A percentile compares a stretch with the other conserved stretches of the same genome.
Conservation (phyloP, 2,888 invertebrate genomes). For the Pseudococcus jackbeardsleyi region DNA sequence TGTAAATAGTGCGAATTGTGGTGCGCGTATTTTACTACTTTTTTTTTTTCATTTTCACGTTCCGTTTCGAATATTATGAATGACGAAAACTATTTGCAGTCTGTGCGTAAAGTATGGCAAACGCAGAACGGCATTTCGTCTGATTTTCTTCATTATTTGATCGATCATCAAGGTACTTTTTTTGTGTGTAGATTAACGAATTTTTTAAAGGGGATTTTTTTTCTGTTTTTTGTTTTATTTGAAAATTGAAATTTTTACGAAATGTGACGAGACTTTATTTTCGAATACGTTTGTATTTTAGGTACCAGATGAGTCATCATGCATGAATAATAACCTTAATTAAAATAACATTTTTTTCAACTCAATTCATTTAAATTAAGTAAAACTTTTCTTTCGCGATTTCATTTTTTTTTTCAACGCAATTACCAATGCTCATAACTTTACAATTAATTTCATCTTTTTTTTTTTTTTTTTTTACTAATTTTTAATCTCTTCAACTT, state of each 20-base stretch:
- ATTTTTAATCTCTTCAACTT: background rate
- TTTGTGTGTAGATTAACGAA: background rate
- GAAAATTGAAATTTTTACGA: background rate
- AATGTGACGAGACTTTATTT: background rate
- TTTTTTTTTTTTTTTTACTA: background rate
- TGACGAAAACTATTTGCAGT: constrained; percentile 67
- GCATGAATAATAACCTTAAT: background rate
- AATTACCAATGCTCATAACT: background rate
- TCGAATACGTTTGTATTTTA: background rate
- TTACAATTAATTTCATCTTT: background rate
- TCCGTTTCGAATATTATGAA: constrained; percentile 49
- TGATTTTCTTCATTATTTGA: constrained; percentile 72
- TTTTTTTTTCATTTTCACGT: constrained; percentile 22
- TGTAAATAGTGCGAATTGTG: constrained; percentile 48
- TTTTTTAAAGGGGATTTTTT: background rate
- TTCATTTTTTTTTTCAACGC: background rate
- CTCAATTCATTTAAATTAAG: background rate
- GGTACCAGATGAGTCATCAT: background rate
- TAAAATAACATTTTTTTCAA: background rate
- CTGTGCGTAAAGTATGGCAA: constrained; percentile 69
- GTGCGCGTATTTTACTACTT: background rate
- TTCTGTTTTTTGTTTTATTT: background rate
- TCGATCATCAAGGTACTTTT: constrained; percentile 72
- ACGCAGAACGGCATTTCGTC: constrained; percentile 70
- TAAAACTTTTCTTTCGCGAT: background rate